Base-by-base conservation (phyloP, 2,113 vertebrate species). In the Naja naja region DNA sequence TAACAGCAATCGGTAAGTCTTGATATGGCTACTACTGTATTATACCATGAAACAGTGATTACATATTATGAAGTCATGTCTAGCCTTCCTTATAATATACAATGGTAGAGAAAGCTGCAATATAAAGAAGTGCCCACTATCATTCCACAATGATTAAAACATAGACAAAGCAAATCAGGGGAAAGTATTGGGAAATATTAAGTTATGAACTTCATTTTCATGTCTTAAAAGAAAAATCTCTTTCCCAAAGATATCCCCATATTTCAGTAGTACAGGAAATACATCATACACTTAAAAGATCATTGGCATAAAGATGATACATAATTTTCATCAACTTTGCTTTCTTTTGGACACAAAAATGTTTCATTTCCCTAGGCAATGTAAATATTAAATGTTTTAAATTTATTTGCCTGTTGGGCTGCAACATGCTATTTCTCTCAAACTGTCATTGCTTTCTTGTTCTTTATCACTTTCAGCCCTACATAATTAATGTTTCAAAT, bases 11-110 rank as follows among this genome's bases (percentile, higher is more conserved):
- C 20, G 45, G 64, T 91, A 23, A 60, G 81, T 12, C 45, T 87
- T 22, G 69, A 54, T 45, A 30, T 92, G 87, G 5, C 23, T 34
- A 10, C 53, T 90, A 74, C 74, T 53, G 3, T 89, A 53, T 90
- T 91, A 69, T 47, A 93, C 43, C 27, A 49, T 85, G 88, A 90
- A 39, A 90, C 47, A 94, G 93, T 91, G 34, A 45, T 89, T 93
- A 88, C 1, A 85, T 85, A 74, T 0, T 91, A 43, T 60, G 69
- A 53, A 43, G 34, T 92, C 27, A 53, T 52, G 3, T 53, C 58
- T 69, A 81, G 92, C 94, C 74, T 91, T 39, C 6, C 10, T 86
- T 14, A n/a, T 88, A 85, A 8, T 27, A 58, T 49, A 8, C 87
- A 58, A 10, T 93, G 47, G 54, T 55, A 23, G 81, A 22, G 27